Conservation (phyloP, 2,888 invertebrate genomes). For the Aleiodes testaceus region DNA sequence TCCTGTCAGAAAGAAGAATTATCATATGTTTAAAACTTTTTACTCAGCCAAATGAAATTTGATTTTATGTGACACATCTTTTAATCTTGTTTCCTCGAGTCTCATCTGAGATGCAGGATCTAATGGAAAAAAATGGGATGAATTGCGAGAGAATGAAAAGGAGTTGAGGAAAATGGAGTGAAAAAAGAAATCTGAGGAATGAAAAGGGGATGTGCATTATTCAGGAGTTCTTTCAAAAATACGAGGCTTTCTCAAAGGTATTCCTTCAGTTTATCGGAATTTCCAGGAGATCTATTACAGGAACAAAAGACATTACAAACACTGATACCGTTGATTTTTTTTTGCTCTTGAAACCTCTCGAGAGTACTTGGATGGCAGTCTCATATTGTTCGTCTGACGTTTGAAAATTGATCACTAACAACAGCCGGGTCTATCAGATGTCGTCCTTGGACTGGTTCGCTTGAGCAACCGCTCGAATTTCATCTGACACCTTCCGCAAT, state of each 20-base stretch:
- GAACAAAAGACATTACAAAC: slow-evolving; percentile 29
- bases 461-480: slow-evolving; percentile 10
- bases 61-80: neutral
- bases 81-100: slow-evolving; percentile 3
- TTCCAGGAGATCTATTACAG: slow-evolving; percentile 54
- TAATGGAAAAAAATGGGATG: slow-evolving; percentile 40
- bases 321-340: neutral
- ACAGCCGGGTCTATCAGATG: slow-evolving; percentile 30
- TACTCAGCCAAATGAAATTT: slow-evolving; percentile 4
- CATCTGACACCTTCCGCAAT: neutral
- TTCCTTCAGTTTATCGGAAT: slow-evolving; percentile 34
- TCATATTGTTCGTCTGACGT: slow-evolving; percentile 27
- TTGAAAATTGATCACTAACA: slow-evolving; percentile 46
- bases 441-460: slow-evolving; percentile 15
- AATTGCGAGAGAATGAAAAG: slow-evolving; percentile 35
- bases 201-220: slow-evolving; percentile 46
- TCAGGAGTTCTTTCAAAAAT: slow-evolving; percentile 39
- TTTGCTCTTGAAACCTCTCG: neutral
- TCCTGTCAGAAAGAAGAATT: neutral
- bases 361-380: slow-evolving; percentile 20
- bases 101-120: slow-evolving; percentile 1
- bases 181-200: slow-evolving; percentile 30
- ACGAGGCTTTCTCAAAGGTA: slow-evolving; percentile 17
- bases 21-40: neutral
- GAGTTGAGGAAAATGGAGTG: neutral